Base-by-base conservation (phyloP, 2,113 vertebrate genomes). In the Lota lota region DNA sequence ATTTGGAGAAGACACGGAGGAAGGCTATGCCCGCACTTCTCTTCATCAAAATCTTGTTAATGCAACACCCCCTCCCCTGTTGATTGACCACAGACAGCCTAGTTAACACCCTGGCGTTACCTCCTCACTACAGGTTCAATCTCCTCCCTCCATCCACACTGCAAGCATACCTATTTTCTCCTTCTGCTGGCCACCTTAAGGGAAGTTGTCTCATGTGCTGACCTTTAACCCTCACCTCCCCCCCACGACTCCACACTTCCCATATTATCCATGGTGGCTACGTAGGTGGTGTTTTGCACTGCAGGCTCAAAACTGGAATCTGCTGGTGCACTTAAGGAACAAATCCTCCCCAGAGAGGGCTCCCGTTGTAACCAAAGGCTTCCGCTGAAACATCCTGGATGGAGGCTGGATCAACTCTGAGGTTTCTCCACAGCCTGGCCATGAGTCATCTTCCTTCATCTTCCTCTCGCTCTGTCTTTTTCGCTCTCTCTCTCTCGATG, bases 1-100 rank as follows among this genome's bases (percentile, higher is more conserved):
- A 87, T 91, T 91, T 85, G 84, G 70, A 75, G 66, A 81, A 82
- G 77, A 84, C 84, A 78, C 59, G 57, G 61, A 28, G 63, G 54
- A 54, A 73, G 67, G 72, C 64, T 78, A 81, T 72, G 75, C 69
- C 11, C 57, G 58, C 73, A 70, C 75, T 68, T 50, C 64, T 73
- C 65, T 74, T 60, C 74, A 81, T 74, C 8, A 81, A 66, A 77
- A 78, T 77, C 61, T 70, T 72, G 75, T 61, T 72, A 84, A 76
- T 70, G 67, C 53, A 10, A 17, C 53, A 17, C 53, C 14, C 16
- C 53, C 53, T 63, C 63, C 77, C 51, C 1, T 5, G 64, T 74
- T 75, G 53, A n/a, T 63, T 1, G 33, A 75, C 47, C 79, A 69
- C 47, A 76, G 70, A 82, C 59, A 67, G 64, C 5, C 66, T 64